Evolutionary conservation across 64 coral and sea anemone species (phyloP).

Genomic region (Montipora cactus): DNA sequence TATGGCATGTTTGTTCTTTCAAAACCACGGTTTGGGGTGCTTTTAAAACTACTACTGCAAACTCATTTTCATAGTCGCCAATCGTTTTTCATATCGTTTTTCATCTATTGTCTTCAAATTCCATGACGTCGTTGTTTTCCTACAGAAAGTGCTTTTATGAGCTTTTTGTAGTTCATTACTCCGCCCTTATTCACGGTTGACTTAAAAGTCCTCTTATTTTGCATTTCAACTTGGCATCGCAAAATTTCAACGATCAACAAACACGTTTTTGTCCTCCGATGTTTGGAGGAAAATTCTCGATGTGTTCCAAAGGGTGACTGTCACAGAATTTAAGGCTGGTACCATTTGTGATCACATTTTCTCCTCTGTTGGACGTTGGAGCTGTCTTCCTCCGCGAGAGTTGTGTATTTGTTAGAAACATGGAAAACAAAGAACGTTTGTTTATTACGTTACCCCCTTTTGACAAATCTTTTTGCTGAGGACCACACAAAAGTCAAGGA

Average conservation of each 20-base stretch:
- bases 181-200: slow-evolving; percentile 50
- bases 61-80: neutral
- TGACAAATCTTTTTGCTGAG: neutral
- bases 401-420: neutral
- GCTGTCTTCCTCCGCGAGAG: neutral
- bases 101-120: neutral
- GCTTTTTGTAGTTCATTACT: neutral
- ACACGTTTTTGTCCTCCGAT: neutral
- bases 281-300: slow-evolving; percentile 8
- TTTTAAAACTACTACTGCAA: neutral
- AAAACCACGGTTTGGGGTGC: neutral
- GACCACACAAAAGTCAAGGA: neutral
- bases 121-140: neutral
- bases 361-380: neutral
- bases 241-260: neutral
- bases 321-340: neutral
- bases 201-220: slow-evolving; percentile 36
- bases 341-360: neutral
- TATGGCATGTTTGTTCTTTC: slow-evolving; percentile 41
- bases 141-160: slow-evolving; percentile 24
- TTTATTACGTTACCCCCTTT: neutral
- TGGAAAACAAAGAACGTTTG: slow-evolving; percentile 16
- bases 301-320: neutral
- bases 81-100: neutral
- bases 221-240: neutral